phyloP scores from a whole-genome alignment of 1,140 invertebrate species.

The Magallana ariakensis region DNA sequence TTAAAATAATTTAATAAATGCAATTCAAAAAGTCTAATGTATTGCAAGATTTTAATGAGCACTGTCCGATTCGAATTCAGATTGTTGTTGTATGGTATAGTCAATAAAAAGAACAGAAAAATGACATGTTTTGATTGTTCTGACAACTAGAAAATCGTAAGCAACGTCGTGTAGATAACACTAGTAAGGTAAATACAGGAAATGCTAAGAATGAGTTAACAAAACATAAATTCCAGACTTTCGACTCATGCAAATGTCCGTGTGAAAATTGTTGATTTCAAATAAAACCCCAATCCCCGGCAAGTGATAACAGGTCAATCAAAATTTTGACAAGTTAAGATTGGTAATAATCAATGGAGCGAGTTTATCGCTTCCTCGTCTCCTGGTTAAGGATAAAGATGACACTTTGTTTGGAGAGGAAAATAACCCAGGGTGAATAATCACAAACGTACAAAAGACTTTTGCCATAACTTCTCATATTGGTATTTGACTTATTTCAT shows the following conservation, averaged over 20 bases:
- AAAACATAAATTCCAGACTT: neutral
- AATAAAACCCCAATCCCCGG: neutral
- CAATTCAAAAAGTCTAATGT: too few species aligned
- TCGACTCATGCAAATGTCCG: conserved; percentile 22
- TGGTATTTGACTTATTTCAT: conserved; percentile 26
- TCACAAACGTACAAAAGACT: neutral
- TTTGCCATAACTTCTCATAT: conserved; percentile 9
- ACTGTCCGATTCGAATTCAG: too few species aligned
- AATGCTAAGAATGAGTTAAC: neutral
- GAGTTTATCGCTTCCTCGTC: conserved; percentile 12
- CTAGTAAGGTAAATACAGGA: neutral
- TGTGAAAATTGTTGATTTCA: conserved; percentile 33
- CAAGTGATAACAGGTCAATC: conserved; percentile 18
- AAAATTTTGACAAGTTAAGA: conserved; percentile 32
- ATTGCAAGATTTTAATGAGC: too few species aligned
- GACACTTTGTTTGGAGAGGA: conserved; percentile 18
- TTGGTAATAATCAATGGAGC: conserved; percentile 34
- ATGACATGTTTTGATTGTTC: too few species aligned
- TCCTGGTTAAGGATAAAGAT: neutral
- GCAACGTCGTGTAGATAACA: too few species aligned
- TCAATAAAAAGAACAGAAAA: too few species aligned
- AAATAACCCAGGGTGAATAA: conserved; percentile 2
- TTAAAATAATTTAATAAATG: too few species aligned
- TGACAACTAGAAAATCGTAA: too few species aligned
- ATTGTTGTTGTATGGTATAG: too few species aligned